A percentile compares a stretch with the other conserved stretches of the same genome.
phyloP scores from a whole-genome alignment of 2,888 invertebrate genomes.

The Parnassius glacialis region DNA sequence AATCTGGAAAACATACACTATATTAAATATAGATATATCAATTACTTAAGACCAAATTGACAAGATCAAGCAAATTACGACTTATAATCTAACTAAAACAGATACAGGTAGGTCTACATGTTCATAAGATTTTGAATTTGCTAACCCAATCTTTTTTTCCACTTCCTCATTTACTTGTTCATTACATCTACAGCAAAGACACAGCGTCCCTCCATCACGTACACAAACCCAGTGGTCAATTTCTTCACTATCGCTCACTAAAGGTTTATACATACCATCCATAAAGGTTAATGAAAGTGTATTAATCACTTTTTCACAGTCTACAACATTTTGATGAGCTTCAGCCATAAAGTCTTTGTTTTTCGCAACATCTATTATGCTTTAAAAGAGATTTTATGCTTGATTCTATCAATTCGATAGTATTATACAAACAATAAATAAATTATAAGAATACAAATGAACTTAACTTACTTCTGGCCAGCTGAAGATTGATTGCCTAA shows the following conservation, averaged over 20 bases:
- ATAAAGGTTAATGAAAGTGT: slow-evolving; percentile 9
- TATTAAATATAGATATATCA: background rate
- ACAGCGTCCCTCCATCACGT: background rate
- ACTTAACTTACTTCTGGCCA: slow-evolving; percentile 65
- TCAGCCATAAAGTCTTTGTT: background rate
- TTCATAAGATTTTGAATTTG: slow-evolving; percentile 6
- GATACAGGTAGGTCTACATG: background rate
- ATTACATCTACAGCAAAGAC: slow-evolving; percentile 5
- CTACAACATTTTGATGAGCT: slow-evolving; percentile 1
- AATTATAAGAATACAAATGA: background rate
- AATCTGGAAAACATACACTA: slow-evolving; percentile 52
- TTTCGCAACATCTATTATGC: slow-evolving; percentile 29
- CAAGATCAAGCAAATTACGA: slow-evolving; percentile 20
- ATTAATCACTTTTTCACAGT: slow-evolving; percentile 9
- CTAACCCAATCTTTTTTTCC: slow-evolving; percentile 16
- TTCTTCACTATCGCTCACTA: background rate
- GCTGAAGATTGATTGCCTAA: slow-evolving; percentile 75
- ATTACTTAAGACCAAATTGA: slow-evolving; percentile 8
- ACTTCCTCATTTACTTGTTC: slow-evolving; percentile 2
- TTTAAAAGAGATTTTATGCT: slow-evolving; percentile 39
- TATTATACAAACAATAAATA: background rate
- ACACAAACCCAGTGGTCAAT: background rate
- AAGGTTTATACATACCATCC: slow-evolving; percentile 13
- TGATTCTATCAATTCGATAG: slow-evolving; percentile 19
- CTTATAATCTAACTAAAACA: background rate